Conservation (phyloP, 2,113 vertebrate species). For the Candoia aspera region DNA sequence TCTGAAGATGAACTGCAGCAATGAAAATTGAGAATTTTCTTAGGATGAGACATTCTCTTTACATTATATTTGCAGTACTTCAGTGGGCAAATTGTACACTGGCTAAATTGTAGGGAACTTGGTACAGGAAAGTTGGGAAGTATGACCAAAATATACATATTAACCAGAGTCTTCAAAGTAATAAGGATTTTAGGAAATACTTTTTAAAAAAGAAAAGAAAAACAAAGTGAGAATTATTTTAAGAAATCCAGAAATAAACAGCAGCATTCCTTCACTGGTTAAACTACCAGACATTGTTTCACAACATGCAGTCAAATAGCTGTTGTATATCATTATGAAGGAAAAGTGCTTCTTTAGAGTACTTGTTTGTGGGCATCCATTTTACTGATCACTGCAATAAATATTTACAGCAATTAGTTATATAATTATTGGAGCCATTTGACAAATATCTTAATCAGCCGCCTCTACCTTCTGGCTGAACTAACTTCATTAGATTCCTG, state of each 20-base stretch:
- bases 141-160: conserved; percentile 44
- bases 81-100: not conserved
- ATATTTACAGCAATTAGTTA: conserved; percentile 69
- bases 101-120: not conserved
- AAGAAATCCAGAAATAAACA: conserved; percentile 55
- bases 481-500: not conserved
- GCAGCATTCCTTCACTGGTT: conserved; percentile 41
- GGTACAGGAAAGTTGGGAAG: not conserved
- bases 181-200: conserved; percentile 9
- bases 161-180: conserved; percentile 30
- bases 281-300: conserved; percentile 46
- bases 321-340: conserved; percentile 72
- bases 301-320: conserved; percentile 55
- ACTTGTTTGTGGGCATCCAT: conserved; percentile 56
- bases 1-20: not conserved
- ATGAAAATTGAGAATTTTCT: conserved; percentile 17
- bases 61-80: not conserved
- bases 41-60: not conserved
- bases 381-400: conserved; percentile 72
- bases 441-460: conserved; percentile 36
- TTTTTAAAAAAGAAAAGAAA: conserved; percentile 10
- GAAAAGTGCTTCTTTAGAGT: conserved; percentile 56
- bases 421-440: conserved; percentile 59
- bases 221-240: conserved; percentile 30
- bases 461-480: conserved; percentile 41